Conservation (phyloP, 2,888 invertebrate genomes). For the Biston betularia region DNA sequence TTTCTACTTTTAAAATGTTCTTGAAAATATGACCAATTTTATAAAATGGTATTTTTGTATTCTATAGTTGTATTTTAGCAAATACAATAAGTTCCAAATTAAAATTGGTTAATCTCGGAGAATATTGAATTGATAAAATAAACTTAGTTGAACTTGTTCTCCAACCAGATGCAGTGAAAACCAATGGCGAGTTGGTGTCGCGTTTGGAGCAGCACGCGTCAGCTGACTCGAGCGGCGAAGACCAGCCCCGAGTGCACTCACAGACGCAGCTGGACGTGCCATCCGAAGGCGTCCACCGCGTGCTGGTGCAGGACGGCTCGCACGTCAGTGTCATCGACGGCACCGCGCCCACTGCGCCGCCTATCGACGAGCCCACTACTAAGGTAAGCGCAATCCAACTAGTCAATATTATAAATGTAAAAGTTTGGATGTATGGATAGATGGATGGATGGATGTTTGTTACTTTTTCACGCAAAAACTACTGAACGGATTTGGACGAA, state of each 20-base stretch:
- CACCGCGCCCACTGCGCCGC: conserved; percentile 52
- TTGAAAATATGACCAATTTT: too few relatives aligned
- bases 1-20: too few relatives aligned
- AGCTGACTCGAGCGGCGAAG: conserved; percentile 69
- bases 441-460: too few relatives aligned
- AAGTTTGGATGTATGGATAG: too few relatives aligned
- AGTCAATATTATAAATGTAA: too few relatives aligned
- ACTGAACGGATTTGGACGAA: too few relatives aligned
- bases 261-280: conserved; percentile 86
- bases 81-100: too few relatives aligned
- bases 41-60: too few relatives aligned
- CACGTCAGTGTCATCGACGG: conserved; percentile 70
- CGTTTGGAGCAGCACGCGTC: conserved; percentile 75
- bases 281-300: conserved; percentile 83
- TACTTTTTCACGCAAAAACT: too few relatives aligned
- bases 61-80: too few relatives aligned
- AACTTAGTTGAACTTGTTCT: conserved; percentile 3
- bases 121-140: neutral
- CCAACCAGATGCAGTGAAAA: conserved; percentile 69
- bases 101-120: neutral
- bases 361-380: conserved; percentile 72
- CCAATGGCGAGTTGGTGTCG: conserved; percentile 74
- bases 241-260: conserved; percentile 77
- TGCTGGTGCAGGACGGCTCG: conserved; percentile 75
- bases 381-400: too few relatives aligned